Percentiles rank a stretch among this genome's conserved stretches.
Conservation (phyloP, 1,140 invertebrate genomes). For the Panonychus citri region DNA sequence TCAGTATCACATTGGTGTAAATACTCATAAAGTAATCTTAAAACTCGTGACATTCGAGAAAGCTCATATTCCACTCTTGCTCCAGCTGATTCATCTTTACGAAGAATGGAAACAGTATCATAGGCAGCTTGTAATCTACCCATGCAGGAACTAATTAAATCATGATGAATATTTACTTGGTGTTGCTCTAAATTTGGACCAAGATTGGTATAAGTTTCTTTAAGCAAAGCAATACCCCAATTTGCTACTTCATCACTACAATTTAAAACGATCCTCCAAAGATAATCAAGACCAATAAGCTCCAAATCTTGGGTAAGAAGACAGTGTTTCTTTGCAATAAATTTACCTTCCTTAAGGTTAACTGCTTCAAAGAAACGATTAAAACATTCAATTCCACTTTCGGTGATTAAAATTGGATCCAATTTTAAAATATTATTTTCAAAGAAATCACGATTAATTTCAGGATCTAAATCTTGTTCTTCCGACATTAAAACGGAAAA, state of each 20-base stretch:
- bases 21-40: constrained; percentile 84
- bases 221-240: constrained; percentile 67
- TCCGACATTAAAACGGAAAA: constrained; percentile 85
- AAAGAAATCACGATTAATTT: constrained; percentile 89
- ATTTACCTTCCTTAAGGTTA: constrained; percentile 79
- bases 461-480: constrained; percentile 84
- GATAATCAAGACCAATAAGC: constrained; percentile 82
- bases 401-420: constrained; percentile 68
- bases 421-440: constrained; percentile 79
- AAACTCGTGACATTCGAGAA: constrained; percentile 72
- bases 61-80: constrained; percentile 39
- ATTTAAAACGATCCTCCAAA: constrained; percentile 76
- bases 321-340: constrained; percentile 56
- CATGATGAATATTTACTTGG: constrained; percentile 59
- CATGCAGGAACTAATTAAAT: constrained; percentile 66
- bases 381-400: constrained; percentile 84
- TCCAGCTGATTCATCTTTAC: constrained; percentile 29
- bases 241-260: constrained; percentile 73
- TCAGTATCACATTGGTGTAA: constrained; percentile 82
- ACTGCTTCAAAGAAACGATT: constrained; percentile 90
- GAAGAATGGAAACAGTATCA: constrained; percentile 28
- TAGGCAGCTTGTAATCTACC: constrained; percentile 63
- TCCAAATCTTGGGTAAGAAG: constrained; percentile 45
- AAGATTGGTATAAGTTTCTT: constrained; percentile 79
- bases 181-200: constrained; percentile 54